Conservation (phyloP, 2,113 vertebrate species). For the Laterallus jamaicensis region DNA sequence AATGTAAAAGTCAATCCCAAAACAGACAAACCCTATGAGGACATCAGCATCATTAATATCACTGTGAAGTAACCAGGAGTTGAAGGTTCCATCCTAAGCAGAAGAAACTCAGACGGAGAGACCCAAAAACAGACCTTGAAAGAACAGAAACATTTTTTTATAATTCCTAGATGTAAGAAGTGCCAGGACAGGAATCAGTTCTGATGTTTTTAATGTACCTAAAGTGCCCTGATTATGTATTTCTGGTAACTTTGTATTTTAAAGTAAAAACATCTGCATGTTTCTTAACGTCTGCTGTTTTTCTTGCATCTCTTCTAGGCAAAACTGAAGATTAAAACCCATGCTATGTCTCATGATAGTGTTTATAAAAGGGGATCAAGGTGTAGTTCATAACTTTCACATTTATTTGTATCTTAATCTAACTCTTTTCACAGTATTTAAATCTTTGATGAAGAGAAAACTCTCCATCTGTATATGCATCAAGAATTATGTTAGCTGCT, state of each 20-base stretch:
- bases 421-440: neutral
- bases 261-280: neutral
- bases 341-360: accelerated
- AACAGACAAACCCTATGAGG: constrained; percentile 97
- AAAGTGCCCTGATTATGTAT: constrained; percentile 37
- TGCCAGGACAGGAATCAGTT: neutral
- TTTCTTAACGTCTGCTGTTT: neutral
- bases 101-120: accelerated
- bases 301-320: neutral
- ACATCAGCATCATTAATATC: constrained; percentile 98
- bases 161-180: neutral
- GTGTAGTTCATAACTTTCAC: neutral
- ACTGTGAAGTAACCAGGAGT: constrained; percentile 85
- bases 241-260: constrained; percentile 60
- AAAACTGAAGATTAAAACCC: neutral
- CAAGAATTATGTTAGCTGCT: neutral
- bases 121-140: neutral
- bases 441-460: neutral
- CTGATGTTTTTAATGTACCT: constrained; percentile 36
- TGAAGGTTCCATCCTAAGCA: neutral
- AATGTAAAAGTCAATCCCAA: constrained; percentile 97
- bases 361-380: neutral
- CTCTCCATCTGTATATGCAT: neutral
- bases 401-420: neutral
- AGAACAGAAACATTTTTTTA: neutral